Base-by-base conservation (phyloP, 2,113 vertebrate species). In the Xyrauchen texanus region DNA sequence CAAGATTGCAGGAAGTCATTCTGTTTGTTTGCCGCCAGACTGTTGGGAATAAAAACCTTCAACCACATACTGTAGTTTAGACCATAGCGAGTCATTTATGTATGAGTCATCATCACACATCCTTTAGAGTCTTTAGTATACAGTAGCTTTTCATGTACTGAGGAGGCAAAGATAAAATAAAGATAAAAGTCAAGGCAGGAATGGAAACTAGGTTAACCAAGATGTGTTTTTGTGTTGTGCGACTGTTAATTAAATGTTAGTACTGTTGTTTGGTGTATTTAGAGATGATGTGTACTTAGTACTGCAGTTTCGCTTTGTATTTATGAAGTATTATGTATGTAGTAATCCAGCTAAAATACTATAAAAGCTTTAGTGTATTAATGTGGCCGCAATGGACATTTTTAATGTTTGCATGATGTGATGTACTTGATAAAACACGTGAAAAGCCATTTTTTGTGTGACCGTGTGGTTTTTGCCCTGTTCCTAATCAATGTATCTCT, bases 361-460 rank as follows among this genome's bases (percentile, higher is more conserved):
- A 49, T 49, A 6, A 8, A 51, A 73, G 21, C 11, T 13, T 7
- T 55, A 70, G 53, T 71, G 68, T 58, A 16, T 49, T 13, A 49
- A 49, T 15, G 61, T 62, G 34, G 21, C 58, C 34, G 7, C 5
- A 71, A 45, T 45, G 44, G 9, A 15, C 7, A 4, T 68, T 72
- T 79, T 55, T 70, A 51, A 65, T 77, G 67, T 52, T 42, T 68
- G 79, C 79, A 84, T 82, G 83, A 58, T 52, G 8, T 46, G 49
- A 51, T 42, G 6, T 61, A 55, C 5, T 47, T 61, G 55, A 77
- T 78, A 81, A 82, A 82, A 53, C 68, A 64, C 74, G 10, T 78
- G 16, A 55, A 81, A 82, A 72, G 71, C 73, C 4, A 52, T 75
- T 79, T 71, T 60, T 60, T 84, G 76, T 76, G 83, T 60, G 73